Conservation (phyloP, 2,888 invertebrate species). For the Scaptomyza polygonia region DNA sequence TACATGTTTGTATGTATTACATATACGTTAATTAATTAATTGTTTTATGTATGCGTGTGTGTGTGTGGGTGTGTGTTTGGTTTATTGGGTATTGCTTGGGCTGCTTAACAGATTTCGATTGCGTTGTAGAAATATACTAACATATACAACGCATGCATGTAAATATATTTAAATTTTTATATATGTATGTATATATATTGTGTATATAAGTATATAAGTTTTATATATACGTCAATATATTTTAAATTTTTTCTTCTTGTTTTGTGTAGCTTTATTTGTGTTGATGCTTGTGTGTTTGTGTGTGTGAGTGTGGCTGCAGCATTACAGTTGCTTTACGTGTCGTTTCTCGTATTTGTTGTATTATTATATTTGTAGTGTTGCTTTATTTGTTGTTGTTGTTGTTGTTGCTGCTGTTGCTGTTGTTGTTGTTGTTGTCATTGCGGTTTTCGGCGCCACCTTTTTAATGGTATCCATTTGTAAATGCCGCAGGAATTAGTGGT, state of each 20-base stretch:
- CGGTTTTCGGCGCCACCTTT: slow-evolving; percentile 82
- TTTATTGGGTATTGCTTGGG: slow-evolving; percentile 60
- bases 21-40: slow-evolving; percentile 75
- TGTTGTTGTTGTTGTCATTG: slow-evolving; percentile 72
- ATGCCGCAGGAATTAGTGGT: slow-evolving; percentile 98
- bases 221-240: slow-evolving; percentile 31
- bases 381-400: slow-evolving; percentile 47
- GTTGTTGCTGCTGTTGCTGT: slow-evolving; percentile 37
- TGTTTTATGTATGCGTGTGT: slow-evolving; percentile 56
- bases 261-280: too few relatives aligned
- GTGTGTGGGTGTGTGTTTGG: slow-evolving; percentile 49
- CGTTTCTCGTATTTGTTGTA: slow-evolving; percentile 42
- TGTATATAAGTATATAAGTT: slow-evolving; percentile 32
- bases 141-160: slow-evolving; percentile 19
- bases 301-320: slow-evolving; percentile 56
- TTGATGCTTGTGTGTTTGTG: slow-evolving; percentile 12
- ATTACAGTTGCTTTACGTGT: slow-evolving; percentile 56
- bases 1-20: slow-evolving; percentile 28
- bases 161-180: slow-evolving; percentile 26
- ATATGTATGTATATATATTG: slow-evolving; percentile 15
- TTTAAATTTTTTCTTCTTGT: slow-evolving; percentile 48
- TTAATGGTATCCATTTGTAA: slow-evolving; percentile 98
- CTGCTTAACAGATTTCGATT: slow-evolving; percentile 65
- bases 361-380: slow-evolving; percentile 50
- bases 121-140: slow-evolving; percentile 48